A percentile compares a stretch with the other conserved stretches of the same genome.
phyloP scores from a whole-genome alignment of 1,140 invertebrate genomes.

The Drosophila nebulosa region DNA sequence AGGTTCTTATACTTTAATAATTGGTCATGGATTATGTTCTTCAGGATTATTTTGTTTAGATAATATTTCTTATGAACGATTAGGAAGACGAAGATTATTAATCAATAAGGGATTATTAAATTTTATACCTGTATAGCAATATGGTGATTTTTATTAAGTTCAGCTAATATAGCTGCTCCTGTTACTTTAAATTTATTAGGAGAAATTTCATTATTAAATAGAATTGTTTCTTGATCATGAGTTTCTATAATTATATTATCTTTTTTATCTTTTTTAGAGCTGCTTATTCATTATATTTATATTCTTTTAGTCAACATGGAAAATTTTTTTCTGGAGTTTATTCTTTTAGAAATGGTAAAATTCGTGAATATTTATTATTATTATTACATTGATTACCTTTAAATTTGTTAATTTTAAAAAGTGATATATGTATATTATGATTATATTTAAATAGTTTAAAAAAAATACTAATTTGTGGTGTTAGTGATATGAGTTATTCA shows the following conservation, averaged over 20 bases:
- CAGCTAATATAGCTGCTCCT: conserved; percentile 81
- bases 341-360: conserved; percentile 74
- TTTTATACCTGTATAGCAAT: conserved; percentile 82
- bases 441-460: too few species aligned
- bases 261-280: conserved; percentile 81
- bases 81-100: conserved; percentile 76
- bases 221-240: conserved; percentile 81
- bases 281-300: conserved; percentile 82
- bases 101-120: conserved; percentile 81
- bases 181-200: conserved; percentile 81
- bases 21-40: conserved; percentile 86
- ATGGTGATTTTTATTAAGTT: conserved; percentile 84
- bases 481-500: too few species aligned
- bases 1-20: conserved; percentile 84
- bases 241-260: conserved; percentile 82
- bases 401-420: conserved; percentile 84
- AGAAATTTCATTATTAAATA: conserved; percentile 84
- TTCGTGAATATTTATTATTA: conserved; percentile 84
- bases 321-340: conserved; percentile 76
- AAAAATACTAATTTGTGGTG: too few species aligned
- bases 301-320: conserved; percentile 84
- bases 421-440: conserved; percentile 81
- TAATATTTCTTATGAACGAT: conserved; percentile 85
- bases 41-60: conserved; percentile 87
- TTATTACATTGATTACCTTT: conserved; percentile 84